phyloP scores from a whole-genome alignment of 2,888 invertebrate species.

The Rhagophthalmus giganteus region DNA sequence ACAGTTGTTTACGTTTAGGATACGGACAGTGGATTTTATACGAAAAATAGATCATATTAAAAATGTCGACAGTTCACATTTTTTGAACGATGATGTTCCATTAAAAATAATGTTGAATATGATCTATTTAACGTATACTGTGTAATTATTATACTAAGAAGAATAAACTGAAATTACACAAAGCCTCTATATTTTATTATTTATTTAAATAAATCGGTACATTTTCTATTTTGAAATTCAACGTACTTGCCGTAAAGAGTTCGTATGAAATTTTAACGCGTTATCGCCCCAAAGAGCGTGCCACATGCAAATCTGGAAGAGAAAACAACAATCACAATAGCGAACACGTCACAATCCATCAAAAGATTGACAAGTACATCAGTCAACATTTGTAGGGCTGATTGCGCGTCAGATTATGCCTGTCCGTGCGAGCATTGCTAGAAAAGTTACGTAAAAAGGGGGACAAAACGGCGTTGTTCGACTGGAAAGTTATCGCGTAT shows the following conservation, averaged over 20 bases:
- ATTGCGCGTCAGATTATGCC: conserved; percentile 44
- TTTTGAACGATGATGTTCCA: too few relatives aligned
- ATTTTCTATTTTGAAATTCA: too few relatives aligned
- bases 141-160: too few relatives aligned
- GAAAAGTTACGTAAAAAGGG: conserved; percentile 12
- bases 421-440: conserved; percentile 24
- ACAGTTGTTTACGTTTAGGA: too few relatives aligned
- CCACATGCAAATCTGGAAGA: conserved; percentile 47
- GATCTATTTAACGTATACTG: too few relatives aligned
- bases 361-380: conserved; percentile 54
- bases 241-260: neutral
- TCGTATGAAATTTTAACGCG: conserved; percentile 17
- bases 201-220: too few relatives aligned
- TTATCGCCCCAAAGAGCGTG: conserved; percentile 40
- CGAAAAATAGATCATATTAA: too few relatives aligned
- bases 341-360: conserved; percentile 48
- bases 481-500: conserved; percentile 40
- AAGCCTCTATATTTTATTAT: too few relatives aligned
- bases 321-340: conserved; percentile 47
- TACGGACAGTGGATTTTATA: too few relatives aligned
- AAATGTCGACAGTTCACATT: too few relatives aligned
- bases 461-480: conserved; percentile 24
- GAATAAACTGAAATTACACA: too few relatives aligned
- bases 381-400: conserved; percentile 55
- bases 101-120: too few relatives aligned